Evolutionary conservation across 1,140 invertebrate species (phyloP), one percentile per base, ranked within the genome.

Genomic region (Meloidogyne floridensis): DNA sequence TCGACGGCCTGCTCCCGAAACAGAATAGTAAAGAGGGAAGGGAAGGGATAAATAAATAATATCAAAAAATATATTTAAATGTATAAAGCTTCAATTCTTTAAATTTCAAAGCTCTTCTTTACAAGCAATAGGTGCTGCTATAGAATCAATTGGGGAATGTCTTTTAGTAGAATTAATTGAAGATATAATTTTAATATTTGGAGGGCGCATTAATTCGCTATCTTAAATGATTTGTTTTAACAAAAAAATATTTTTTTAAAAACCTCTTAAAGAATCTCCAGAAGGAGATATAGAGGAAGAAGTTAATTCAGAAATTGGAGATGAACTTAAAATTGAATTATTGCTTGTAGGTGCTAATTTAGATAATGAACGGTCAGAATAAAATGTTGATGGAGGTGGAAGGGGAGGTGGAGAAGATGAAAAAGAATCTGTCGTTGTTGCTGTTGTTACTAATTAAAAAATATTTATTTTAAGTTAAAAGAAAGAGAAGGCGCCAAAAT

Each of bases 261-360:
- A n/a, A 65, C 59, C 59, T 65, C n/a, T 65, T n/a, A 65, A 65
- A 65, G 15, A 65, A 65, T 65, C 15, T 7, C 3, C 7, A 65
- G 15, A n/a, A 65, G 59, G 59, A 65, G 59, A 65, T n/a, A 65
- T 65, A 65, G 59, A 65, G n/a, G 59, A 65, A 65, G 15, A 65
- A n/a, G 59, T 65, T 65, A 65, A 65, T 65, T 65, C 59, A 65
- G 59, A 65, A n/a, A 65, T 65, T n/a, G 59, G 59, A n/a, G 59
- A 65, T 6, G 59, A 65, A 47, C 47, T 47, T 47, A 47, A 47
- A 47, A 47, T 47, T 47, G 47, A 47, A 47, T 47, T 47, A 47
- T 47, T 47, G 7, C 47, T 47, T 47, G 47, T 47, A 47, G 47
- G 47, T 47, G 47, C 47, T 47, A 47, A 47, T 47, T 8, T 47